Percentiles rank a stretch among this genome's conserved stretches.
phyloP scores from a whole-genome alignment of 2,797 vertebrate species.

The Staurois parvus region DNA sequence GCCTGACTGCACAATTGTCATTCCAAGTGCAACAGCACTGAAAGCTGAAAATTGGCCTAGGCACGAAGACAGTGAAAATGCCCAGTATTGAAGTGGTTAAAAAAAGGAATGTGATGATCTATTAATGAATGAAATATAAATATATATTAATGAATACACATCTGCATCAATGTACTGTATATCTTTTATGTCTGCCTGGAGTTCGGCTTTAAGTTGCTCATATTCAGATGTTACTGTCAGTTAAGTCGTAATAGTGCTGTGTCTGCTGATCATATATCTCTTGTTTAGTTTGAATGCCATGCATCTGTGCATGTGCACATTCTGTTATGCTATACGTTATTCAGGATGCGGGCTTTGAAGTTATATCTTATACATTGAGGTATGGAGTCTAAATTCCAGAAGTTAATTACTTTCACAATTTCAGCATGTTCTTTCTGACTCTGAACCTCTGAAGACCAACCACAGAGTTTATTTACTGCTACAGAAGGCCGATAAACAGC shows the following conservation, averaged over 20 bases:
- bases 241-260: background rate
- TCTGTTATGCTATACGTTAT: constrained; percentile 55
- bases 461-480: background rate
- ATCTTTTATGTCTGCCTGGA: too few relatives aligned
- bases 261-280: background rate
- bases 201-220: background rate
- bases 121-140: too few relatives aligned
- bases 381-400: constrained; percentile 36
- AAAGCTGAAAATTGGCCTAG: too few relatives aligned
- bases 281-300: constrained; percentile 7
- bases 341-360: constrained; percentile 43
- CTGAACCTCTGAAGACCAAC: constrained; percentile 33
- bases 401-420: constrained; percentile 35
- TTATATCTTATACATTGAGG: background rate
- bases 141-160: too few relatives aligned
- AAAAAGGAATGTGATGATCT: too few relatives aligned
- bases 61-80: too few relatives aligned
- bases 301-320: constrained; percentile 22
- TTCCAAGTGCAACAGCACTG: too few relatives aligned
- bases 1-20: too few relatives aligned
- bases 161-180: too few relatives aligned
- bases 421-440: constrained; percentile 8
- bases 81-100: too few relatives aligned
- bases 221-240: background rate
- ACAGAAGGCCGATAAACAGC: background rate